phyloP scores from a whole-genome alignment of 2,113 vertebrate species.

The Leptobrachium ailaonicum region DNA sequence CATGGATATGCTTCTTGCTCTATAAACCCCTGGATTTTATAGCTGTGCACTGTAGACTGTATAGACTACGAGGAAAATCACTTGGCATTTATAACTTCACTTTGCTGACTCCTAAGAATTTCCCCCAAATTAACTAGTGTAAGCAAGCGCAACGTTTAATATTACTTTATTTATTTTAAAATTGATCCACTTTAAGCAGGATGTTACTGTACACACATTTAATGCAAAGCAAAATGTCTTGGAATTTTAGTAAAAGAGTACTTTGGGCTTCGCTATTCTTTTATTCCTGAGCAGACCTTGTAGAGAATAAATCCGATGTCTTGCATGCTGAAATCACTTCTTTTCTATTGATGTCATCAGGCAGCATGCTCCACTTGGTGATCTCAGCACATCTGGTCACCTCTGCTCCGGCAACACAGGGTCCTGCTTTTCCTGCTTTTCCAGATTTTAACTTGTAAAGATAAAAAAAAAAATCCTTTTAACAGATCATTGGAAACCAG shows the following conservation, averaged over 20 bases:
- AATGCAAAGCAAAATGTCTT: too few species aligned
- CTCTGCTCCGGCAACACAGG: background rate
- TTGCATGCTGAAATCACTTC: background rate
- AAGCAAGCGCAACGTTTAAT: too few species aligned
- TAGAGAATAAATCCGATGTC: too few species aligned
- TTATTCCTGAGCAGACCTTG: too few species aligned
- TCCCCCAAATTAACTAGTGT: constrained; percentile 9
- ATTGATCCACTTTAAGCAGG: too few species aligned
- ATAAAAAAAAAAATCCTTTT: constrained; percentile 15
- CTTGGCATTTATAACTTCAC: constrained; percentile 22
- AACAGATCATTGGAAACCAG: background rate
- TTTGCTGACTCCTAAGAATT: constrained; percentile 14
- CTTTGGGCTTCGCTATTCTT: too few species aligned
- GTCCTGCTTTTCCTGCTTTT: constrained; percentile 2
- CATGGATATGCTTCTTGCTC: constrained; percentile 8
- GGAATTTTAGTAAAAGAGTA: too few species aligned
- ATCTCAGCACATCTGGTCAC: constrained; percentile 29
- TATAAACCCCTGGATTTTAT: constrained; percentile 41
- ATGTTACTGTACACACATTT: too few species aligned
- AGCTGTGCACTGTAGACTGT: constrained; percentile 21
- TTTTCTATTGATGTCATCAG: constrained; percentile 24
- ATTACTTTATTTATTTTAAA: too few species aligned
- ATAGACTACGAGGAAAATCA: constrained; percentile 12
- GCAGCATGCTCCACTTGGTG: background rate
- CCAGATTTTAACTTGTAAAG: background rate